Evolutionary conservation across 35 echinoderm and acorn worm species (phyloP).

Genomic region (Diadema setosum): DNA sequence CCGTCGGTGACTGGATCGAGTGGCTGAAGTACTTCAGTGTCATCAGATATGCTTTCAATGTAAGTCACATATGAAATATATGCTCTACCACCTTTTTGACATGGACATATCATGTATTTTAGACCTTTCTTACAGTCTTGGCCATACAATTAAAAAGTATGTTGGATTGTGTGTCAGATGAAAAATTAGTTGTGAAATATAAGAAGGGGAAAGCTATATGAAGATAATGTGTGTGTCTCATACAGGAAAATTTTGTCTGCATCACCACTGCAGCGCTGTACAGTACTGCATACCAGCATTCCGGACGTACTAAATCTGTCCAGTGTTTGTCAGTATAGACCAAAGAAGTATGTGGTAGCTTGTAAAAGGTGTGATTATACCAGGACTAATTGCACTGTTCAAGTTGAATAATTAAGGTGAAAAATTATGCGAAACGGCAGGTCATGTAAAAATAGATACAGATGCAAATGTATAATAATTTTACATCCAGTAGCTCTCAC

Average conservation of each 20-base stretch:
- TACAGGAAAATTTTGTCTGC: not conserved
- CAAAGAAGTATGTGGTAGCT: no score
- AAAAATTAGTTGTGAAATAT: not conserved
- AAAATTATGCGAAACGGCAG: no score
- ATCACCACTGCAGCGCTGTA: no score
- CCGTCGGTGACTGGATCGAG: not conserved
- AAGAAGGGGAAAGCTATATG: not conserved
- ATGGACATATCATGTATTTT: not conserved
- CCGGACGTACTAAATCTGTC: no score
- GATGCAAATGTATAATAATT: no score
- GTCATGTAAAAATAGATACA: no score
- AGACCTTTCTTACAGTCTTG: not conserved
- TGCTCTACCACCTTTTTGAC: not conserved
- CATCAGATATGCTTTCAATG: slow-evolving; percentile 12
- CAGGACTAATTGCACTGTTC: no score
- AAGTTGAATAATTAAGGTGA: no score
- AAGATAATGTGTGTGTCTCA: not conserved
- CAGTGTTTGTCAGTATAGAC: no score
- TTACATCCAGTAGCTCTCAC: no score
- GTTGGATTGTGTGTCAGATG: not conserved
- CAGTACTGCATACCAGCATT: no score
- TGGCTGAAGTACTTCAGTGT: slow-evolving; percentile 25
- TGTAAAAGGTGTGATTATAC: no score
- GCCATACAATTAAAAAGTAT: not conserved
- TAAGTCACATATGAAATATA: not conserved